Conservation (phyloP, 2,113 vertebrate genomes). For the Bubo blakistoni region DNA sequence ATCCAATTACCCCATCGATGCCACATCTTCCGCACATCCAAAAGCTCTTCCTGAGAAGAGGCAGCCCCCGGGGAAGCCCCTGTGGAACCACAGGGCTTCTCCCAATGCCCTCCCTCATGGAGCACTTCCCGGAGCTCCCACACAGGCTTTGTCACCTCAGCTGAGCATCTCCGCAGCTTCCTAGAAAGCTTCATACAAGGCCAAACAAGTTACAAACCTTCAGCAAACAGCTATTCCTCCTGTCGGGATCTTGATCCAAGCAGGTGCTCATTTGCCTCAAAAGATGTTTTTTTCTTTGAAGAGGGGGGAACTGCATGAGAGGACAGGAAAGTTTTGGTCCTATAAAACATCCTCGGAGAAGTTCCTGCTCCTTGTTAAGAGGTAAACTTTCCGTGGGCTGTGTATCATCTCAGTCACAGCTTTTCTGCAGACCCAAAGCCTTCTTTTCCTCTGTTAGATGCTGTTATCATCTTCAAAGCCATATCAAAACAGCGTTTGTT, state of each 20-base stretch:
- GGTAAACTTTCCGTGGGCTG: slow-evolving; percentile 79
- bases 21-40: background rate
- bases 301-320: slow-evolving; percentile 49
- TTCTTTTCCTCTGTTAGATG: slow-evolving; percentile 78
- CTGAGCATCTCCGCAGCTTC: slow-evolving; percentile 43
- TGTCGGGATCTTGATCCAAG: slow-evolving; percentile 74
- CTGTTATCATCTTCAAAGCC: slow-evolving; percentile 90
- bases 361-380: slow-evolving; percentile 79
- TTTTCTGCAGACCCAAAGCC: slow-evolving; percentile 73
- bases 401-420: slow-evolving; percentile 79
- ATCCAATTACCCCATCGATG: rapidly evolving
- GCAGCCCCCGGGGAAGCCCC: background rate
- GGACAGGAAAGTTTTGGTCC: slow-evolving; percentile 56
- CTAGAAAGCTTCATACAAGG: slow-evolving; percentile 51
- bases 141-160: slow-evolving; percentile 44
- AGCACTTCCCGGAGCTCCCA: slow-evolving; percentile 32
- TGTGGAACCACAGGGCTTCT: background rate
- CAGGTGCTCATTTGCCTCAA: slow-evolving; percentile 78
- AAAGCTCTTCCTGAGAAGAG: background rate
- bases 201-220: slow-evolving; percentile 74
- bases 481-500: slow-evolving; percentile 91
- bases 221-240: slow-evolving; percentile 74
- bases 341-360: slow-evolving; percentile 59
- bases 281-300: slow-evolving; percentile 69
- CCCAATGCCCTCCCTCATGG: background rate